Conservation (phyloP, 2,797 vertebrate species). For the Mycteria americana region DNA sequence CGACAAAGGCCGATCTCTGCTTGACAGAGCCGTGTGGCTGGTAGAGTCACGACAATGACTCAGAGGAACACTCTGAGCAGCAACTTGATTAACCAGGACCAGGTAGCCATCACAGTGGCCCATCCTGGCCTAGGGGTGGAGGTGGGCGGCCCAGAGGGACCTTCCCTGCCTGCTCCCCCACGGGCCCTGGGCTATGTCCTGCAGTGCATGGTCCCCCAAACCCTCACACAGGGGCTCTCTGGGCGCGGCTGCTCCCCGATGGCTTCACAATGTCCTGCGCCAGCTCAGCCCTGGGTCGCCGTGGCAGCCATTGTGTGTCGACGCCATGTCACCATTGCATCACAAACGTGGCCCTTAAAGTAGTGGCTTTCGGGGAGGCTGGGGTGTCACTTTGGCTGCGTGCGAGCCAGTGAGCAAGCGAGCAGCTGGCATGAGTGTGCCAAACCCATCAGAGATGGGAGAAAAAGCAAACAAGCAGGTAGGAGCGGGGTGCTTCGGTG, state of each 20-base stretch:
- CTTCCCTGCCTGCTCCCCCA: neutral
- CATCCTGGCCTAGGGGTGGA: neutral
- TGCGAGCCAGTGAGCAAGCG: neutral
- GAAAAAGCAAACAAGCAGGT: neutral
- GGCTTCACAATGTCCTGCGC: too few species aligned
- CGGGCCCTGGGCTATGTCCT: neutral
- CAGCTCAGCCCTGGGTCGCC: too few species aligned
- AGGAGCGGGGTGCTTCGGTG: neutral
- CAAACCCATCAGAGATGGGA: neutral
- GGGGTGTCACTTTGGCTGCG: too few species aligned
- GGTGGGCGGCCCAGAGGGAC: neutral
- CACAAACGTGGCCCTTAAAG: neutral
- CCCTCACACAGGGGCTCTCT: too few species aligned
- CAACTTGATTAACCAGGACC: too few species aligned
- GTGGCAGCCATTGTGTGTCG: neutral
- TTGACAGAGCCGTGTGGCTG: too few species aligned
- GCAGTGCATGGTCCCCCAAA: neutral
- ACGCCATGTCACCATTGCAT: neutral
- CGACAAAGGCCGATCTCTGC: too few species aligned
- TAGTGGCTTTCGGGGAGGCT: too few species aligned
- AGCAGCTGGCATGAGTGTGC: neutral
- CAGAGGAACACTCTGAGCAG: too few species aligned
- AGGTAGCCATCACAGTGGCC: neutral
- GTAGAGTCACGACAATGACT: too few species aligned
- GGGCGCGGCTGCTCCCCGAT: too few species aligned